phyloP scores from a whole-genome alignment of 2,113 vertebrate genomes.

The Numenius arquata region DNA sequence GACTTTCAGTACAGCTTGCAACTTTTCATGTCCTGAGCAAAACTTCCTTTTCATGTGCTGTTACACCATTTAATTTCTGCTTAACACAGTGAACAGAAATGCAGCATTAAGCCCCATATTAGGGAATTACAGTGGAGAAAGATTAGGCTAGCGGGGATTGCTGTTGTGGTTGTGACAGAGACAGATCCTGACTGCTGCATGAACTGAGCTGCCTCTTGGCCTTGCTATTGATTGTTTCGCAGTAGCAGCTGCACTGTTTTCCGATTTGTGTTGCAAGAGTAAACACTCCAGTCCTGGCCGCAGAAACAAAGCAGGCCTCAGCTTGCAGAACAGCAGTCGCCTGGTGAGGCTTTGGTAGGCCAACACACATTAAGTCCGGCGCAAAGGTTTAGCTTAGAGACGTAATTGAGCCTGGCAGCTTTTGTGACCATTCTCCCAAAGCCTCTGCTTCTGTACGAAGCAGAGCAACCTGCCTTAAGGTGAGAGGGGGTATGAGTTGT shows the following conservation, averaged over 20 bases:
- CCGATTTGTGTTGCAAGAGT: background rate
- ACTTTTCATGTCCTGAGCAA: background rate
- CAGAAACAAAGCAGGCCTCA: background rate
- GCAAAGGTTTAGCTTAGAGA: background rate
- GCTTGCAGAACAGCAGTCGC: background rate
- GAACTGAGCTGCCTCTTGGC: background rate
- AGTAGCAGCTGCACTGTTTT: background rate
- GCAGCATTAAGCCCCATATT: background rate
- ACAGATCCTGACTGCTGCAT: background rate
- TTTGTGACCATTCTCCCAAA: background rate
- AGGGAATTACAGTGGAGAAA: background rate
- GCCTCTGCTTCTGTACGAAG: background rate
- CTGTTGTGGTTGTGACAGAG: background rate
- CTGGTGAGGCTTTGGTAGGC: background rate
- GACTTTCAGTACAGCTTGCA: background rate
- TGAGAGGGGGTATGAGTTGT: background rate
- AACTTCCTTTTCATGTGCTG: background rate
- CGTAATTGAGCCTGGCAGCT: background rate
- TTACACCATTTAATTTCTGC: background rate
- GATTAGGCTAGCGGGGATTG: background rate
- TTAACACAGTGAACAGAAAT: background rate
- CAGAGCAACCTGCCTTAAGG: background rate
- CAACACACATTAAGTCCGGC: fast-evolving
- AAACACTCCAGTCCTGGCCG: fast-evolving
- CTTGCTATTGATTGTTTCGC: background rate